A percentile compares a stretch with the other conserved stretches of the same genome.
These are phyloP conservation scores for Oegoconia quadripuncta DNA, from an alignment of 2,888 invertebrate species.

Conservation along the genomic window DNA sequence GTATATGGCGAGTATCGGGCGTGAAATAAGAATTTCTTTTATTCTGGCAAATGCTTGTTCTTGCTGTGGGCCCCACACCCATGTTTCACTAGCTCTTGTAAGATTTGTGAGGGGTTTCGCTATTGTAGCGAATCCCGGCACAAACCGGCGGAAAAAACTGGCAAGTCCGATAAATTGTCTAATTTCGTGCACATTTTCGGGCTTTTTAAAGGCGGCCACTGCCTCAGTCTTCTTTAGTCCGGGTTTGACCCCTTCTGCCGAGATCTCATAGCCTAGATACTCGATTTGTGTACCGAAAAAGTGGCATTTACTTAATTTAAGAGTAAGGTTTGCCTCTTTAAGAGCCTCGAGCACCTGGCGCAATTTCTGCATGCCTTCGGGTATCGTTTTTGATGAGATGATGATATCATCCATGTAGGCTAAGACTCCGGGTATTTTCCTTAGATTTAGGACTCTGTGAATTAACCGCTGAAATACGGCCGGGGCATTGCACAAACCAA, in stretches of 20 bases:
- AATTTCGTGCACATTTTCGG: conserved; percentile 22
- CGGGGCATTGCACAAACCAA: conserved; percentile 27
- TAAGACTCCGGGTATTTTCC: neutral
- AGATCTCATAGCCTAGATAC: conserved; percentile 8
- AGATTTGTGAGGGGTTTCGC: conserved; percentile 8
- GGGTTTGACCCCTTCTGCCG: conserved; percentile 7
- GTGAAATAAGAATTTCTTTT: neutral
- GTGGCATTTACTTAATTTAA: conserved; percentile 5
- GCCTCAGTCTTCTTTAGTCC: conserved; percentile 14
- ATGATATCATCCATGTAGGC: conserved; percentile 9
- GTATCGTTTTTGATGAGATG: neutral
- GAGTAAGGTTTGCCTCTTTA: neutral
- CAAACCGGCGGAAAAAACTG: conserved; percentile 27
- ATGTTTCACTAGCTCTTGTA: conserved; percentile 1
- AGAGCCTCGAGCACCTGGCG: neutral
- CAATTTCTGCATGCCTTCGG: neutral
- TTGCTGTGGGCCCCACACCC: conserved; percentile 6
- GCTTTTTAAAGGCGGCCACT: conserved; percentile 23
- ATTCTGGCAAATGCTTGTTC: conserved; percentile 4
- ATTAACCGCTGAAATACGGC: conserved; percentile 30
- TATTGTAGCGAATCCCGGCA: conserved; percentile 13
- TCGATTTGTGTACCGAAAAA: neutral
- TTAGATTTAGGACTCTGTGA: conserved; percentile 3
- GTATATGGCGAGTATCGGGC: conserved; percentile 9
- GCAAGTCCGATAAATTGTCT: conserved; percentile 27